Conservation (phyloP, 2,797 vertebrate genomes). For the Kryptolebias ocellatus region DNA sequence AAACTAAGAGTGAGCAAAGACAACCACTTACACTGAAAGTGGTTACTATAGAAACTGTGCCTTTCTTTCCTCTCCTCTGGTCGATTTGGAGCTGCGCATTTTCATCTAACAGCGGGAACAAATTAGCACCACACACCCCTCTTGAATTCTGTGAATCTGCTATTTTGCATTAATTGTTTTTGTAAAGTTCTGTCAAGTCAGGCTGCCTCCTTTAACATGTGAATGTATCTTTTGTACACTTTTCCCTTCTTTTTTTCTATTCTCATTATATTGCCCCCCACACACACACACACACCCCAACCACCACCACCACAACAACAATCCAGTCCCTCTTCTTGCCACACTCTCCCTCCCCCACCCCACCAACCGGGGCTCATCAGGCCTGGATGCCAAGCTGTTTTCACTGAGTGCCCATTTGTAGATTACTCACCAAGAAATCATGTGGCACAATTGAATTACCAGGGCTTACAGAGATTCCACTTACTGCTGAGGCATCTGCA, state of each 20-base stretch:
- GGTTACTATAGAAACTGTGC: slow-evolving; percentile 80
- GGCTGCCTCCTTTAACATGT: background rate
- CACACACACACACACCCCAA: background rate
- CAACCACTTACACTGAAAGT: slow-evolving; percentile 62
- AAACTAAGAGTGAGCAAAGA: slow-evolving; percentile 47
- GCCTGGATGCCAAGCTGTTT: slow-evolving; percentile 65
- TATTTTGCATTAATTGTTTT: background rate
- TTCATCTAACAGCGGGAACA: slow-evolving; percentile 59
- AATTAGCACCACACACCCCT: slow-evolving; percentile 49
- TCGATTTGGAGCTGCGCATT: slow-evolving; percentile 59
- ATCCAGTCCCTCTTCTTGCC: background rate
- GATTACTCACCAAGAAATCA: slow-evolving; percentile 78
- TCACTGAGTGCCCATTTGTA: slow-evolving; percentile 66
- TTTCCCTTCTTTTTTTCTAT: background rate
- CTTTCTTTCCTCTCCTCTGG: slow-evolving; percentile 46
- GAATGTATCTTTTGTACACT: background rate
- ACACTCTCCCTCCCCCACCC: background rate
- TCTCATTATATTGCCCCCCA: background rate
- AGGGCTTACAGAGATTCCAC: slow-evolving; percentile 66
- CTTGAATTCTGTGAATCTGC: slow-evolving; percentile 14
- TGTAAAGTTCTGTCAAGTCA: slow-evolving; percentile 16
- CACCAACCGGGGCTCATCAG: slow-evolving; percentile 50
- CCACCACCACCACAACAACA: background rate
- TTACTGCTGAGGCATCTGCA: slow-evolving; percentile 76
- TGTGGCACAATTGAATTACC: slow-evolving; percentile 76